Evolutionary conservation across 1,140 invertebrate genomes (phyloP), one percentile per base, ranked within the genome.

Genomic region (Ceratina japonica): DNA sequence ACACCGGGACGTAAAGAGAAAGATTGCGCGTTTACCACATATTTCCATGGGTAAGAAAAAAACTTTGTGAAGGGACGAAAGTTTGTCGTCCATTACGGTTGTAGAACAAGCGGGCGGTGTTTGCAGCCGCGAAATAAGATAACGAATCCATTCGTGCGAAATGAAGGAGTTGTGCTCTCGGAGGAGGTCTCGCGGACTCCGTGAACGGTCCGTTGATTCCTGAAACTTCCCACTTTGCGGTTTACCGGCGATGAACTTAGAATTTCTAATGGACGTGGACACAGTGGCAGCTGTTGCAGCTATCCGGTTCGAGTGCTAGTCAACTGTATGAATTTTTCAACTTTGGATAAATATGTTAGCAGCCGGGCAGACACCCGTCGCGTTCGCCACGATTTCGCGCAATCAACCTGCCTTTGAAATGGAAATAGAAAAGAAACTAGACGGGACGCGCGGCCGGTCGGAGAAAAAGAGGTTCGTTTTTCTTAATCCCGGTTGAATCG

Each of bases 201-300:
- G 79, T 80, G 77, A 77, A 81, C 83, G 84, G 72, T 84, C 75
- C 72, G 84, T 85, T 85, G 84, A 85, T 72, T 85, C 54, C 79
- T 72, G 83, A 84, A 84, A 84, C 84, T 85, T 84, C 56, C 83
- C 81, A 84, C 84, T 85, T 81, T 75, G 84, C 79, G 84, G 84
- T 84, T 85, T 79, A 85, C 82, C 79, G 51, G 31, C 84, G 79
- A 85, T 85, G 82, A 85, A 85, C 84, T 85, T 85, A 75, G 83
- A 85, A 84, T 85, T 84, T 84, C 82, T 85, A 85, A 85, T 85
- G 63, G 62, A 65, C 75, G 75, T 54, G 82, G 72, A 84, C 82
- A 58, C 65, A 20, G 54, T 44, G 3, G 18, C 74, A n/a, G 54
- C 56, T 24, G 22, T 20, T 27, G 20, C 49, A 7, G 37, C 37